Conservation (phyloP, 2,888 invertebrate genomes). For the Ellobium chinense region DNA sequence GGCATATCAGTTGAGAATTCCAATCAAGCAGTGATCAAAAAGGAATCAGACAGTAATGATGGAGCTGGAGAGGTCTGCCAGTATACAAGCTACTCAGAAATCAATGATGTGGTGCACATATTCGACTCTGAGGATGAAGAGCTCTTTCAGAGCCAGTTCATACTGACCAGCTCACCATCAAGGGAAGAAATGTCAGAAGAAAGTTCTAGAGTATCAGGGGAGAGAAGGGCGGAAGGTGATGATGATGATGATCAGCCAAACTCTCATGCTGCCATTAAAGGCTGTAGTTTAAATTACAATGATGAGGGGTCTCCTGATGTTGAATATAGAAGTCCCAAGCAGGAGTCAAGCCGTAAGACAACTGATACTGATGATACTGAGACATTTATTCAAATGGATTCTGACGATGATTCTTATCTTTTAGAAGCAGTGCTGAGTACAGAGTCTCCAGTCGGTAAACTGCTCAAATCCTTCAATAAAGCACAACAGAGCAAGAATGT, state of each 20-base stretch:
- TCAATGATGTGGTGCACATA: slow-evolving; percentile 38
- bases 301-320: background rate
- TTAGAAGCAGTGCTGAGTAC: background rate
- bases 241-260: background rate
- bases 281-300: background rate
- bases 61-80: too few relatives aligned
- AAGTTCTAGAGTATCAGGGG: background rate
- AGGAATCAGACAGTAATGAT: background rate
- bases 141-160: slow-evolving; percentile 34
- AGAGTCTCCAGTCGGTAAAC: too few relatives aligned
- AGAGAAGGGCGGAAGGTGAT: background rate
- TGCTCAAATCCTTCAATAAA: too few relatives aligned
- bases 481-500: too few relatives aligned
- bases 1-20: background rate
- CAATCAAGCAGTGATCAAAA: background rate
- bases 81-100: slow-evolving; percentile 27
- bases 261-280: background rate
- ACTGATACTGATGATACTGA: background rate
- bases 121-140: slow-evolving; percentile 53
- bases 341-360: background rate
- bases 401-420: background rate
- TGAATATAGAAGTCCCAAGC: too few relatives aligned
- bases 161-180: background rate
- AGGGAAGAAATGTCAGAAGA: background rate
- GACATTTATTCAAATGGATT: background rate